Evolutionary conservation across 2,113 vertebrate genomes (phyloP), one percentile per base, ranked within the genome.

Genomic region (Chlamydotis undulata): DNA sequence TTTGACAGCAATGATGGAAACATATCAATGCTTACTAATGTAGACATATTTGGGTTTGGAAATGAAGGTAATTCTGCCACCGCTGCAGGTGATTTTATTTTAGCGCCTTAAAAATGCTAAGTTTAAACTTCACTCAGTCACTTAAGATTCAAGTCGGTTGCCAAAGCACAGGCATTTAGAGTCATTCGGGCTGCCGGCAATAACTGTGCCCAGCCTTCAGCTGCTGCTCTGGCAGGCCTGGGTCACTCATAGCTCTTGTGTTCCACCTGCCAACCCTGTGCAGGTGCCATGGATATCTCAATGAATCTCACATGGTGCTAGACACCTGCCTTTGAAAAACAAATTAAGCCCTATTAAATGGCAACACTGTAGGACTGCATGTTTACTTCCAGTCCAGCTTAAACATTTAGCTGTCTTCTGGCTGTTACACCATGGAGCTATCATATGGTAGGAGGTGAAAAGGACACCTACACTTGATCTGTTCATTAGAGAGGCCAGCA

Each of bases 81-180:
- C 79, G 69, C 61, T 79, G 61, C 57, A 82, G 74, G 49, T 94
- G 35, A 94, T 83, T 90, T 86, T 10, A 83, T 95, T 96, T 92
- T 49, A 81, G 23, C 43, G 24, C 56, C 41, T 90, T 74, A 31
- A 89, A 95, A 91, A 89, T 53, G 29, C 21, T 25, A 59, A 28
- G 37, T 73, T 91, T 83, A 59, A 83, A 60, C 56, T 86, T 74
- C 71, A 49, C 19, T 69, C 21, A 17, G 41, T 89, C 76, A 35
- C 52, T 96, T 94, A 55, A 17, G 28, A 73, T 90, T 86, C 45
- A 59, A 33, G 78, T 69, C 53, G 41, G 28, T 28, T 90, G 75
- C 53, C 49, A 90, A 77, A 89, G 37, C 41, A 60, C 28, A 69
- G 28, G 23, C 16, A 57, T 65, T 94, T 60, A 45, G 39, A 68